These are phyloP conservation scores for Acanthochromis polyacanthus DNA, from an alignment of 2,113 vertebrate species.

Conservation along the genomic window DNA sequence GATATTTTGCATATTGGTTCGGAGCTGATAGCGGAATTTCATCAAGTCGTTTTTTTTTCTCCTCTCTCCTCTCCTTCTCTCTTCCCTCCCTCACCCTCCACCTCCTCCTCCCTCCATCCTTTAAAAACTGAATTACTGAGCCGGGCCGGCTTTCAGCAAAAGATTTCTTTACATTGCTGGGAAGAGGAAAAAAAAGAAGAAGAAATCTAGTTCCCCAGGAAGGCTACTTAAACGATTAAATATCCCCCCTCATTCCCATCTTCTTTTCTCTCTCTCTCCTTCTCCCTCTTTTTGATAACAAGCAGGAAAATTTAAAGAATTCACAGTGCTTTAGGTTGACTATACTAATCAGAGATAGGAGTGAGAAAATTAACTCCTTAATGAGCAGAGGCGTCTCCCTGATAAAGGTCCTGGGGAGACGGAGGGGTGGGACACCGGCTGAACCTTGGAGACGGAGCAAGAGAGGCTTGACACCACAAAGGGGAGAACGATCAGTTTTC, in stretches of 20 bases:
- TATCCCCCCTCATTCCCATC: constrained; percentile 80
- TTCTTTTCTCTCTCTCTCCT: constrained; percentile 64
- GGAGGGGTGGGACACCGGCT: constrained; percentile 55
- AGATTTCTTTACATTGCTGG: constrained; percentile 89
- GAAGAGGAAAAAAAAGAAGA: constrained; percentile 70
- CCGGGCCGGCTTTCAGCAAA: constrained; percentile 83
- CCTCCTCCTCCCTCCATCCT: constrained; percentile 82
- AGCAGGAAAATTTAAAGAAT: constrained; percentile 86
- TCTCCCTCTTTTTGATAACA: constrained; percentile 86
- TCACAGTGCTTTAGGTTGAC: constrained; percentile 87
- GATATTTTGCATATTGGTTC: constrained; percentile 99
- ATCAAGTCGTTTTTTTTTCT: constrained; percentile 92
- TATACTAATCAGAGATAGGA: constrained; percentile 86
- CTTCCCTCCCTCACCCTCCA: constrained; percentile 30
- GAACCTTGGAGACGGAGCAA: constrained; percentile 51
- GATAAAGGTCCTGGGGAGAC: constrained; percentile 82
- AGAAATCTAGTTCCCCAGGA: constrained; percentile 86
- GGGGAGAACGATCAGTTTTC: constrained; percentile 60
- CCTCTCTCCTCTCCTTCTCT: constrained; percentile 18
- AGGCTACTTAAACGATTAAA: constrained; percentile 88
- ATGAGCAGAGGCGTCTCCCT: constrained; percentile 83
- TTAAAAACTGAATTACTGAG: constrained; percentile 97
- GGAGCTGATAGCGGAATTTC: constrained; percentile 99
- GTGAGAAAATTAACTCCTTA: constrained; percentile 89
- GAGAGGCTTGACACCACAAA: constrained; percentile 55